Percentiles rank a stretch among this genome's conserved stretches.
phyloP scores from a whole-genome alignment of 2,888 invertebrate genomes.

The Argyra leucocephala region DNA sequence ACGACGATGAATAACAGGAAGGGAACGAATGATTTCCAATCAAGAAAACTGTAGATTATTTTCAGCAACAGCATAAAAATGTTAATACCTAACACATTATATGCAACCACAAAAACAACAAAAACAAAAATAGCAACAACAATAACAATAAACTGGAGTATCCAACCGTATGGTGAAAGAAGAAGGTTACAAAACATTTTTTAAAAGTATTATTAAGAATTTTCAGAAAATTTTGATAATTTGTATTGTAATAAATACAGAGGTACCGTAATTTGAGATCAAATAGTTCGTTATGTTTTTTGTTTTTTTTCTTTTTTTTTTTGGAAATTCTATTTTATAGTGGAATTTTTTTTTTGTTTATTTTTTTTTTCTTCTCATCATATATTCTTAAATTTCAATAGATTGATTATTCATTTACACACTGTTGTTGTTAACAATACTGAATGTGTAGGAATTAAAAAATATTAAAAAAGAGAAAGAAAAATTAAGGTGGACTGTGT shows the following conservation, averaged over 20 bases:
- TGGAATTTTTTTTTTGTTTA: background rate
- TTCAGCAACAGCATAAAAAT: no score
- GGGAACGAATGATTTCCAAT: background rate
- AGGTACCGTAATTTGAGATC: background rate
- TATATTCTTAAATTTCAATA: background rate
- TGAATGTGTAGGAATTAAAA: no score
- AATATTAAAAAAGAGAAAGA: no score
- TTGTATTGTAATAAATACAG: background rate
- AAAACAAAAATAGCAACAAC: no score
- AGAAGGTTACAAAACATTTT: no score
- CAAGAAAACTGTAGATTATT: no score
- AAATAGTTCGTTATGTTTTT: background rate
- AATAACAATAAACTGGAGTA: no score
- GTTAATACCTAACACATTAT: no score
- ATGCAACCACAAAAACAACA: no score
- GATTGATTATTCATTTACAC: background rate
- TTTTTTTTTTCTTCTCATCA: background rate
- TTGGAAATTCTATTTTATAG: background rate
- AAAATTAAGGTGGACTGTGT: no score
- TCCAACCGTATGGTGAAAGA: no score
- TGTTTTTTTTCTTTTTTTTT: background rate
- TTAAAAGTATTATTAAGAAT: no score
- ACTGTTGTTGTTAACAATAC: background rate
- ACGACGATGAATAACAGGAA: background rate
- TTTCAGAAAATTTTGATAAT: background rate